phyloP scores from a whole-genome alignment of 1,140 invertebrate species.

The Caerostris darwini region DNA sequence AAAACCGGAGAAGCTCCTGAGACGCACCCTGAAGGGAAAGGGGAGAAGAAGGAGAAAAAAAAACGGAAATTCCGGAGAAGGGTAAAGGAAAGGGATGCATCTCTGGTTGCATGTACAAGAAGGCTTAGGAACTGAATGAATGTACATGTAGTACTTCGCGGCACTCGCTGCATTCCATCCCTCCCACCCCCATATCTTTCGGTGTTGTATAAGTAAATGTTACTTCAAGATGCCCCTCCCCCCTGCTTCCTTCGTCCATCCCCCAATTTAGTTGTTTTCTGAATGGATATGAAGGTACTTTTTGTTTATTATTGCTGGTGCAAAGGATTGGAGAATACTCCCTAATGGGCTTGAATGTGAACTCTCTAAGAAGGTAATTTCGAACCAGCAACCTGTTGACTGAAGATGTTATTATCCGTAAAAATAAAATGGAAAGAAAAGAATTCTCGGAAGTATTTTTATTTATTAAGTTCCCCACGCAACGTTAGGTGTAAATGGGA shows the following conservation, averaged over 20 bases:
- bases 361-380: conserved; percentile 50
- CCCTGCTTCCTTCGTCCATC: not conserved
- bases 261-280: not conserved
- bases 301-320: conserved; percentile 41
- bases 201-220: conserved; percentile 76
- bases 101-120: conserved; percentile 19
- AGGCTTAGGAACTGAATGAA: conserved; percentile 10
- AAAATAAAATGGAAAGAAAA: not conserved
- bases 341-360: conserved; percentile 61
- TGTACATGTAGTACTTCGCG: conserved; percentile 22
- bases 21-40: conserved; percentile 68
- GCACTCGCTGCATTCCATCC: not conserved
- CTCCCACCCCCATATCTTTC: conserved; percentile 28
- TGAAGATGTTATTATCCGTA: conserved; percentile 26
- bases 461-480: conserved; percentile 12
- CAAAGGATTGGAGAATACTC: conserved; percentile 29
- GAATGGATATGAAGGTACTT: conserved; percentile 16
- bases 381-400: conserved; percentile 57
- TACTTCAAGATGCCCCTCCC: not conserved
- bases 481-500: not conserved
- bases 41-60: conserved; percentile 2
- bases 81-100: not conserved
- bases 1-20: conserved; percentile 77
- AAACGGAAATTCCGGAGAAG: conserved; percentile 73
- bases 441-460: not conserved